Evolutionary conservation across 2,797 vertebrate species (phyloP).

Genomic region (Xiphorhynchus erythropygius): DNA sequence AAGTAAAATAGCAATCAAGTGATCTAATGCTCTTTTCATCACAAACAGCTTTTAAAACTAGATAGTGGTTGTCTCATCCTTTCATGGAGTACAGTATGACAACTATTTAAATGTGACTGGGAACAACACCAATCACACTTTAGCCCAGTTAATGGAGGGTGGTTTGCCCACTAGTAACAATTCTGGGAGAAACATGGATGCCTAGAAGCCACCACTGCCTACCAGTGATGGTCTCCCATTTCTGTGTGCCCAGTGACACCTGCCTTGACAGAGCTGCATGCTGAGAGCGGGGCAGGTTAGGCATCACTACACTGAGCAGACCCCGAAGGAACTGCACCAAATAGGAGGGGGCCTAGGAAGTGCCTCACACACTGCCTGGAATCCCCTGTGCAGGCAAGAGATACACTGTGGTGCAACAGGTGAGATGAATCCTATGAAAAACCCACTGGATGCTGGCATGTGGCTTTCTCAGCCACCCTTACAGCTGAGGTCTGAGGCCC

Average conservation of each 20-base stretch:
- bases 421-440: neutral
- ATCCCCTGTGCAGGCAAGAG: neutral
- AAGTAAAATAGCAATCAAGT: constrained; percentile 44
- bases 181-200: neutral
- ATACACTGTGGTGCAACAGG: rapidly evolving
- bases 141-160: neutral
- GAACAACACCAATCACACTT: neutral
- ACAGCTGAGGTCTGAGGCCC: neutral
- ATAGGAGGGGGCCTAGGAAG: neutral
- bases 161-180: neutral
- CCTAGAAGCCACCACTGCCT: neutral
- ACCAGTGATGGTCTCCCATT: neutral
- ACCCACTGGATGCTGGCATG: neutral
- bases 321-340: neutral
- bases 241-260: neutral
- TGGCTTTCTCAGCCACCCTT: neutral
- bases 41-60: constrained; percentile 21
- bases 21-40: constrained; percentile 49
- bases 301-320: rapidly evolving
- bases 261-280: neutral
- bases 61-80: neutral
- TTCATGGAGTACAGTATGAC: neutral
- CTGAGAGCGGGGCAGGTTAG: neutral
- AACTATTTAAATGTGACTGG: neutral
- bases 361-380: neutral